A percentile compares a stretch with the other conserved stretches of the same genome.
These are phyloP conservation scores for Sebastes matsubarae DNA, from an alignment of 2,797 vertebrate genomes.

Conservation along the genomic window DNA sequence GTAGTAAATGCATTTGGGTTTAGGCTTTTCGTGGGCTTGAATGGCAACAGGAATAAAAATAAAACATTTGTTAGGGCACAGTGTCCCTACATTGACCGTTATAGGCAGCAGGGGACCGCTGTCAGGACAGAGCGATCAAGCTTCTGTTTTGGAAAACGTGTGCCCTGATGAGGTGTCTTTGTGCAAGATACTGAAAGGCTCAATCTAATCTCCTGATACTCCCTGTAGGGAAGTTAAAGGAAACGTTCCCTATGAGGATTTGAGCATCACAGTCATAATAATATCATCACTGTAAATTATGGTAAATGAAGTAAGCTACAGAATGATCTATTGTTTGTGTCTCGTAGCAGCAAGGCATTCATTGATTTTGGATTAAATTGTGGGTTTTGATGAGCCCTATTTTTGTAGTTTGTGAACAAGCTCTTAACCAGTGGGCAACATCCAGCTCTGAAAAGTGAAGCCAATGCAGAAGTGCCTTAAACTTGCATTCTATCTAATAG, in stretches of 20 bases:
- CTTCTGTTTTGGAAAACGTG: background rate
- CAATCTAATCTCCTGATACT: background rate
- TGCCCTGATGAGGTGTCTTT: background rate
- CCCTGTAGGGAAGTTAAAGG: background rate
- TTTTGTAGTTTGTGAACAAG: background rate
- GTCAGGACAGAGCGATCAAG: background rate
- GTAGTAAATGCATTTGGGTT: slow-evolving; percentile 31
- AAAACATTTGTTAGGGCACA: background rate
- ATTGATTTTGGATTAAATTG: background rate
- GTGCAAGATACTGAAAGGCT: background rate
- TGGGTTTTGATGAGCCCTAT: background rate
- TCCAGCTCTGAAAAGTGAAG: no score
- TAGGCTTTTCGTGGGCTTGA: slow-evolving; percentile 8
- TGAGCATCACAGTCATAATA: background rate
- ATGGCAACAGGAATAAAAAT: background rate
- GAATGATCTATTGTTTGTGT: background rate
- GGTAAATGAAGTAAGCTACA: background rate
- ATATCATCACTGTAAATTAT: background rate
- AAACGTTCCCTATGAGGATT: background rate
- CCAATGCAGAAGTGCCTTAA: no score
- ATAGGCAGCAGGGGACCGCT: background rate
- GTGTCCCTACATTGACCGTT: background rate
- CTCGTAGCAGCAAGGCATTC: background rate
- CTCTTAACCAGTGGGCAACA: no score
- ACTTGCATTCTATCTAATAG: no score